These are phyloP conservation scores for Lucinisca nassula DNA, from an alignment of 2,888 invertebrate genomes.

Conservation along the genomic window DNA sequence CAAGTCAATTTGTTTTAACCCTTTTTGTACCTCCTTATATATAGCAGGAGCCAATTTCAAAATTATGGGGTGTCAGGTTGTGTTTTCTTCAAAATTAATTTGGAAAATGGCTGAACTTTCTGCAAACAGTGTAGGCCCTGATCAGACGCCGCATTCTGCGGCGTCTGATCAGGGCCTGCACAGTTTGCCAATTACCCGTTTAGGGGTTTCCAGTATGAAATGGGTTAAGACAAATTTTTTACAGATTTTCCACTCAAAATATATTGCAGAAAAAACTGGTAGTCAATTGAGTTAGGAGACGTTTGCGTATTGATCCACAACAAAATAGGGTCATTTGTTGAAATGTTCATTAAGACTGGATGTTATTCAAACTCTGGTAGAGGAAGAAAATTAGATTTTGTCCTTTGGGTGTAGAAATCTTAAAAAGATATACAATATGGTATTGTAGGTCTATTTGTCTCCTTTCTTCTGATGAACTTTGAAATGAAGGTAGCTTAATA, in stretches of 20 bases:
- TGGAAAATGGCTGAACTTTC: too few species aligned
- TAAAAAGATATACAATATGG: neutral
- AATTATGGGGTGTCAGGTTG: too few species aligned
- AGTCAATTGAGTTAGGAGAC: constrained; percentile 16
- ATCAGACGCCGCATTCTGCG: too few species aligned
- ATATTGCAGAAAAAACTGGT: constrained; percentile 7
- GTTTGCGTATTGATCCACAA: neutral
- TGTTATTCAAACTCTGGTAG: constrained; percentile 2
- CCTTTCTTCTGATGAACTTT: neutral
- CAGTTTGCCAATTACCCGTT: too few species aligned
- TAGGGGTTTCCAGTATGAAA: too few species aligned
- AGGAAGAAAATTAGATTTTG: constrained; percentile 12
- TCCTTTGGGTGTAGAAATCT: constrained; percentile 5
- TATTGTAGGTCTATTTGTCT: neutral
- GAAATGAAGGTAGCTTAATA: neutral
- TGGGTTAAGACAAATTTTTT: neutral
- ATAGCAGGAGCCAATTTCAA: too few species aligned
- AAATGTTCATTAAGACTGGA: constrained; percentile 12
- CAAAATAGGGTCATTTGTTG: constrained; percentile 19
- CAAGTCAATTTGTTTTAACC: neutral
- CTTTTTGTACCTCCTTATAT: neutral
- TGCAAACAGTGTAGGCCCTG: too few species aligned
- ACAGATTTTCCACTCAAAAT: neutral
- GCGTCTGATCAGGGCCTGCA: too few species aligned
- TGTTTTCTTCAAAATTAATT: too few species aligned